phyloP scores from a whole-genome alignment of 2,113 vertebrate genomes.

The Narcine bancroftii region DNA sequence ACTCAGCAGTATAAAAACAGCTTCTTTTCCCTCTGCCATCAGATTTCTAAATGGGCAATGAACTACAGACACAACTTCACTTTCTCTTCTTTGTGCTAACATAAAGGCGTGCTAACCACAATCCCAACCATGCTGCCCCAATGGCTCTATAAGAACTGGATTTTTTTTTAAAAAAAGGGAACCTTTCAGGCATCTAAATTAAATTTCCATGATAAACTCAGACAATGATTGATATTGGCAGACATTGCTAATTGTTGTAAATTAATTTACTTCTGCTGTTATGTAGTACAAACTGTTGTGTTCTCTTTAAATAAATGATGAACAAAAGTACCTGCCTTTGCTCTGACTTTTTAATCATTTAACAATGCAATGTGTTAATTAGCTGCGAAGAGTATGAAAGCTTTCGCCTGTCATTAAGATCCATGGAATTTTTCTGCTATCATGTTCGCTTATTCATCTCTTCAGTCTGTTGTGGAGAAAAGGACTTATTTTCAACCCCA shows the following conservation, averaged over 20 bases:
- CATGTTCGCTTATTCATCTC: constrained; percentile 45
- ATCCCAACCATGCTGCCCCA: no score
- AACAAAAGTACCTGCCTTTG: constrained; percentile 52
- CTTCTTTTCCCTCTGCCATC: no score
- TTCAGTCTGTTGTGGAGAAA: not conserved
- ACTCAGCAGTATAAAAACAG: no score
- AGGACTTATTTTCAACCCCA: not conserved
- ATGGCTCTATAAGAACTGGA: no score
- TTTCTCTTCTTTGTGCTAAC: no score
- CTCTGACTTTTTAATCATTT: constrained; percentile 70
- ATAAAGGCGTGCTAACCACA: no score
- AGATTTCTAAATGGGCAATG: no score
- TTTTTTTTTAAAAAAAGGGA: not conserved
- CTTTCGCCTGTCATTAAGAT: constrained; percentile 64
- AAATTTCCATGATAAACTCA: constrained; percentile 49
- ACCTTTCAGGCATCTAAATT: not conserved
- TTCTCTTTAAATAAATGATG: constrained; percentile 65
- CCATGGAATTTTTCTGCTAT: constrained; percentile 38
- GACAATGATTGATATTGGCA: constrained; percentile 61
- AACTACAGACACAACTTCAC: no score
- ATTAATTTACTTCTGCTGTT: constrained; percentile 62
- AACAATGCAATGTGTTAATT: constrained; percentile 68
- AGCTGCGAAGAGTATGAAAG: constrained; percentile 55
- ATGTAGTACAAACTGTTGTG: constrained; percentile 51
- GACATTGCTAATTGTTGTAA: constrained; percentile 64